Evolutionary conservation across 2,888 invertebrate genomes (phyloP).

Genomic region (Venustoraphidia nigricollis): DNA sequence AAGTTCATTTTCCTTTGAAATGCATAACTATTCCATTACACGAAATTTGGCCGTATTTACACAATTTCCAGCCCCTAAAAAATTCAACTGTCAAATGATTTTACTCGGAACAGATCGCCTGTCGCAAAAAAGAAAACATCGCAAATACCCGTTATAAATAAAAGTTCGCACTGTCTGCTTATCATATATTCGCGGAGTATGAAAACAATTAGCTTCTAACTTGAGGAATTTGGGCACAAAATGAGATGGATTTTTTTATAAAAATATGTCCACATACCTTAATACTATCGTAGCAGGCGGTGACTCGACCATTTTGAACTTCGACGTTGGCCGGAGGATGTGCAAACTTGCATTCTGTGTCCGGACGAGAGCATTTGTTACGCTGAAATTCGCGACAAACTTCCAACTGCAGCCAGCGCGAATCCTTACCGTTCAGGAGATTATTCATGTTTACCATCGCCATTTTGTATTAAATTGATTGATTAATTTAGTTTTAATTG

Average conservation of each 20-base stretch:
- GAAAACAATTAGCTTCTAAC: too few species aligned
- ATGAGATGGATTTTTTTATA: not conserved
- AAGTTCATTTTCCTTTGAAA: too few species aligned
- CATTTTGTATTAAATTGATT: constrained; percentile 28
- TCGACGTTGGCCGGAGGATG: constrained; percentile 99
- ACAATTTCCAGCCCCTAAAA: too few species aligned
- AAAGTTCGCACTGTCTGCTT: too few species aligned
- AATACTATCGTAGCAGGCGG: constrained; percentile 99
- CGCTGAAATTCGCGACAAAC: constrained; percentile 99
- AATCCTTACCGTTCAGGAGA: constrained; percentile 96
- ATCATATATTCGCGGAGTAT: too few species aligned
- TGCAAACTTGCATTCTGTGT: constrained; percentile 99
- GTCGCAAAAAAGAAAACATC: too few species aligned
- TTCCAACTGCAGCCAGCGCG: constrained; percentile 98
- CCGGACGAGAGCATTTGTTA: constrained; percentile 97
- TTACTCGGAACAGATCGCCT: too few species aligned
- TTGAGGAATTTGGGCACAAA: not conserved
- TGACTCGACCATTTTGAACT: constrained; percentile 99
- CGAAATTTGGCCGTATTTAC: too few species aligned
- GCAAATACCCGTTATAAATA: too few species aligned
- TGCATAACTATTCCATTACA: too few species aligned
- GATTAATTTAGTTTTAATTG: not conserved
- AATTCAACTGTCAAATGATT: too few species aligned
- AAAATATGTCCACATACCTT: constrained; percentile 59
- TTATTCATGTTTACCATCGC: constrained; percentile 96